Conservation (phyloP, 2,888 invertebrate species). For the Pseudeuparius sepicola region DNA sequence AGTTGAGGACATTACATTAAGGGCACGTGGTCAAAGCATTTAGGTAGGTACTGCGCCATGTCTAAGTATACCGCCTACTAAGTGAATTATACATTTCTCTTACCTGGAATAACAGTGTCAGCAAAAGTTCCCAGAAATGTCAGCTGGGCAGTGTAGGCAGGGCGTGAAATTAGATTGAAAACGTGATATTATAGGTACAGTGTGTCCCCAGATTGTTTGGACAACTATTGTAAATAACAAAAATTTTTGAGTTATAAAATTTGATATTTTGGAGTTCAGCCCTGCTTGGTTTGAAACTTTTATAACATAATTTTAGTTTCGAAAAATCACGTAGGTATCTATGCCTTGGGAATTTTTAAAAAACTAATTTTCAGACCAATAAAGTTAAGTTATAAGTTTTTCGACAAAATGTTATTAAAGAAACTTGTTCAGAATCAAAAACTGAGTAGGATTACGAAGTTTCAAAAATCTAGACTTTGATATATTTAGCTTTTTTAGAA, state of each 20-base stretch:
- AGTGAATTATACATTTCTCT: no score
- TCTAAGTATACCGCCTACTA: no score
- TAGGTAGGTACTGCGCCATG: no score
- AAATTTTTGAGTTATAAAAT: slow-evolving; percentile 2
- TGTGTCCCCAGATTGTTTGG: slow-evolving; percentile 2
- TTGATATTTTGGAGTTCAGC: slow-evolving; percentile 43
- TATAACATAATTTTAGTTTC: slow-evolving; percentile 1
- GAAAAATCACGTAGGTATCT: slow-evolving; percentile 16
- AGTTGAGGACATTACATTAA: no score
- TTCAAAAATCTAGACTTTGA: no score
- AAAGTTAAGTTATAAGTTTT: slow-evolving; percentile 16
- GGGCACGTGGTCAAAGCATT: no score
- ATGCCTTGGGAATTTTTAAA: neutral
- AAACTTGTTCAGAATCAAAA: slow-evolving; percentile 1
- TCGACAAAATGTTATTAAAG: slow-evolving; percentile 12
- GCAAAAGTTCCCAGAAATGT: no score
- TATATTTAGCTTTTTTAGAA: no score
- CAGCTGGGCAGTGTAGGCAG: no score
- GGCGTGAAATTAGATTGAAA: no score
- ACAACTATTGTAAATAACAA: slow-evolving; percentile 2
- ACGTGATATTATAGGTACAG: neutral
- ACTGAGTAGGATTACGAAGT: slow-evolving; percentile 22
- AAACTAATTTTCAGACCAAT: neutral
- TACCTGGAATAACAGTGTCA: no score
- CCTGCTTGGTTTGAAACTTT: slow-evolving; percentile 2